Evolutionary conservation across 2,113 vertebrate genomes (phyloP).

Genomic region (Thalassoma bifasciatum): DNA sequence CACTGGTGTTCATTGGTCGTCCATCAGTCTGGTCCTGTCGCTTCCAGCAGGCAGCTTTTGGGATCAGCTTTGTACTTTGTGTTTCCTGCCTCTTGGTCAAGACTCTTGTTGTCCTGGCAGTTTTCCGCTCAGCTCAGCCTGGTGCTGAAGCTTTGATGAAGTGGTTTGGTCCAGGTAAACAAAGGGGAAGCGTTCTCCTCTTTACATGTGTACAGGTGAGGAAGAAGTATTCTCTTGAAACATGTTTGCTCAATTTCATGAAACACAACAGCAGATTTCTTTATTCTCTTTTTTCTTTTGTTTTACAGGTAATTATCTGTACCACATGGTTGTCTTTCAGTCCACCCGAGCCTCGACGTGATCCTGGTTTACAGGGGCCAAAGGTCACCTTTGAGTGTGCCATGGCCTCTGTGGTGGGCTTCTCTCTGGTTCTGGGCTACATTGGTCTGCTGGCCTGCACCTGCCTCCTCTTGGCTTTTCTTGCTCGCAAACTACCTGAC

Average conservation of each 20-base stretch:
- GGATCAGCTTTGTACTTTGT: conserved; percentile 52
- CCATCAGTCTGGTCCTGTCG: conserved; percentile 56
- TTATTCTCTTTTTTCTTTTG: too few species aligned
- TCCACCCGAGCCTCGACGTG: neutral
- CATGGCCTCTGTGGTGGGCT: conserved; percentile 73
- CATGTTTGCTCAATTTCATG: too few species aligned
- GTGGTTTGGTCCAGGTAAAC: conserved; percentile 69
- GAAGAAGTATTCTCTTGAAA: too few species aligned
- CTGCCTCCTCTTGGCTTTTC: conserved; percentile 79
- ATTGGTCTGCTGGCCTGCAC: conserved; percentile 76
- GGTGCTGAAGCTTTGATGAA: conserved; percentile 45
- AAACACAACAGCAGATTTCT: neutral
- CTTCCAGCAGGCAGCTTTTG: conserved; percentile 60
- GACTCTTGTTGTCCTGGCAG: conserved; percentile 1
- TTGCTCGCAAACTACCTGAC: conserved; percentile 81
- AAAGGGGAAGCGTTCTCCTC: conserved; percentile 73
- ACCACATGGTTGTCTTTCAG: conserved; percentile 64
- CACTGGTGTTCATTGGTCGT: conserved; percentile 69
- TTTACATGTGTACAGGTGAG: conserved; percentile 41
- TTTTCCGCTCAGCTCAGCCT: neutral
- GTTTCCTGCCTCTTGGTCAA: conserved; percentile 3
- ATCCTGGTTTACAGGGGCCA: neutral
- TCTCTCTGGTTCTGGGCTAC: conserved; percentile 79
- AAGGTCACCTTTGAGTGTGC: conserved; percentile 74
- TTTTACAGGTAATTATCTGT: conserved; percentile 73